These are phyloP conservation scores for Gymnothorax javanicus DNA, from an alignment of 2,797 vertebrate genomes.

Conservation along the genomic window DNA sequence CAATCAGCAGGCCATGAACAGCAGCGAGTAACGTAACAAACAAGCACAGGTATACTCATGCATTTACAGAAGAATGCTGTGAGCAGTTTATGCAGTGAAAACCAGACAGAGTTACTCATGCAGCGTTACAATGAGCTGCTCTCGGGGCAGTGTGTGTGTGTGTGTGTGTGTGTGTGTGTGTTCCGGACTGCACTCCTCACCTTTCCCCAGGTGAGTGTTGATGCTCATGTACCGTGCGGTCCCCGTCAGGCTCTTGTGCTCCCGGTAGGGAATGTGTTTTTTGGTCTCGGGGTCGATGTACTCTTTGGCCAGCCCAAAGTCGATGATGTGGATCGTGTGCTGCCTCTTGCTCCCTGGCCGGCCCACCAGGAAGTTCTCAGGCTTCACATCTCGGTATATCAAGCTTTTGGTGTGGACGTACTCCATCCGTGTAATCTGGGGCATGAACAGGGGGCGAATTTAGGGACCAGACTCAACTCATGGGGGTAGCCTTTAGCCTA, in stretches of 20 bases:
- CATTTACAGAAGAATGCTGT: background rate
- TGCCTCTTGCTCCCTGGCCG: slow-evolving; percentile 93
- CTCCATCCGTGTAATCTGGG: slow-evolving; percentile 95
- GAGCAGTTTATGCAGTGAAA: background rate
- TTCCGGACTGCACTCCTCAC: slow-evolving; percentile 60
- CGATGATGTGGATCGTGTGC: slow-evolving; percentile 97
- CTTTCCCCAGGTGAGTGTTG: slow-evolving; percentile 97
- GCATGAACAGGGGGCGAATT: background rate
- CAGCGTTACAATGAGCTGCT: too few relatives aligned
- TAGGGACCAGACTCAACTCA: background rate
- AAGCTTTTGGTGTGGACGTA: slow-evolving; percentile 97
- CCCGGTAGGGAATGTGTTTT: slow-evolving; percentile 99
- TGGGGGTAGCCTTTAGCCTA: too few relatives aligned
- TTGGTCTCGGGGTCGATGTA: slow-evolving; percentile 99
- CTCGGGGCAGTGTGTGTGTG: too few relatives aligned
- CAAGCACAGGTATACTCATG: background rate
- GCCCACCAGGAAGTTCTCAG: slow-evolving; percentile 96
- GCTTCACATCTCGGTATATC: slow-evolving; percentile 97
- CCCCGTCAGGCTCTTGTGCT: slow-evolving; percentile 98
- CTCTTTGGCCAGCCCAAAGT: slow-evolving; percentile 99
- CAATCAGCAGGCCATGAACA: background rate
- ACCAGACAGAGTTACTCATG: background rate
- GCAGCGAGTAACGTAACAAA: background rate
- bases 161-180: background rate
- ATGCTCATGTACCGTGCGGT: slow-evolving; percentile 99